phyloP scores from a whole-genome alignment of 2,113 vertebrate species.

The Rhinolophus ferrumequinum region DNA sequence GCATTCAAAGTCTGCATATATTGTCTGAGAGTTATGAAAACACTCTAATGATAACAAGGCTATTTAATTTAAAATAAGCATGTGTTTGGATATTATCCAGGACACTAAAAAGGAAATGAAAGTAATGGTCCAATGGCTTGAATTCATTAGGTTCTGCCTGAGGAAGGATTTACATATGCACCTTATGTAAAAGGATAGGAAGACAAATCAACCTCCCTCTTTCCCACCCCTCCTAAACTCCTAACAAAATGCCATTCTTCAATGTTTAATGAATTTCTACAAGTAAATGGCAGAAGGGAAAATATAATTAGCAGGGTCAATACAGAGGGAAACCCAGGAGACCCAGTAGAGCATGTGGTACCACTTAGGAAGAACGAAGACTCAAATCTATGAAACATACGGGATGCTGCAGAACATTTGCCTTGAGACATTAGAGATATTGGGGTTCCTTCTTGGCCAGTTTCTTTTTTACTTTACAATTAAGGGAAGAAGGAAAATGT shows the following conservation, averaged over 20 bases:
- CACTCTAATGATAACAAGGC: background rate
- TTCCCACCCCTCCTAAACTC: background rate
- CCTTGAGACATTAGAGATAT: slow-evolving; percentile 8
- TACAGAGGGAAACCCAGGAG: slow-evolving; percentile 65
- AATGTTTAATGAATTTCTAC: slow-evolving; percentile 75
- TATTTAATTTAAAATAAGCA: slow-evolving; percentile 41
- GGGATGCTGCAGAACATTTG: background rate
- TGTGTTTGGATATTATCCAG: background rate
- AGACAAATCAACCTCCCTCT: slow-evolving; percentile 57
- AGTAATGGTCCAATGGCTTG: background rate
- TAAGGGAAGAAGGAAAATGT: background rate
- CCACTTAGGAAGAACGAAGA: slow-evolving; percentile 53
- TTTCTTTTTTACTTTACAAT: background rate
- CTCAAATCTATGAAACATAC: slow-evolving; percentile 65
- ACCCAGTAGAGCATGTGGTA: slow-evolving; percentile 26
- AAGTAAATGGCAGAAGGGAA: slow-evolving; percentile 76
- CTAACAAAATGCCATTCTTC: slow-evolving; percentile 34
- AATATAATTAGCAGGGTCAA: slow-evolving; percentile 82
- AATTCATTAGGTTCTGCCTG: slow-evolving; percentile 30
- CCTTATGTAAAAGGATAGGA: background rate
- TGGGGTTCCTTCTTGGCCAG: background rate
- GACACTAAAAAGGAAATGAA: slow-evolving; percentile 45
- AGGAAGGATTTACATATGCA: background rate
- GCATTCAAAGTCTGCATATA: background rate
- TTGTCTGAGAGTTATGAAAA: slow-evolving; percentile 9